Evolutionary conservation across 1,140 invertebrate genomes (phyloP), one percentile per base, ranked within the genome.

Genomic region (Scaptomyza hsui): DNA sequence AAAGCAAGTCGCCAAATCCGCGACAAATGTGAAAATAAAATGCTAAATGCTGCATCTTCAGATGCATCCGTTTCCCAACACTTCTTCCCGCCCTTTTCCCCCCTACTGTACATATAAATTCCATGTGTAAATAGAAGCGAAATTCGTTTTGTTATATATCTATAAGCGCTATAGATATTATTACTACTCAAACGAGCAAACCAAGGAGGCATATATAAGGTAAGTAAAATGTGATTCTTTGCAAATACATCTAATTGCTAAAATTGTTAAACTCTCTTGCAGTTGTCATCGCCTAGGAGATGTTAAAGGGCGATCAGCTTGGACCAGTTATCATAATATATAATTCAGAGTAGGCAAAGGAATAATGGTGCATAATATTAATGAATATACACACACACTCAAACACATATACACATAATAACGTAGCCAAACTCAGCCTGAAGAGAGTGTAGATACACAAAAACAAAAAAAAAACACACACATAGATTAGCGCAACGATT

Each of bases 261-360:
- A 29, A 29, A 24, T 41, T 2, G 18, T 7, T 35, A 9, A 32
- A 15, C 1, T 39, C 37, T 6, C n/a, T 55, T 47, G 2, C 55
- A 86, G 81, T 60, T 75, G 59, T 57, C 52, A 62, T 64, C 57
- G 75, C 45, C 26, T 39, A 61, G 70, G 45, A 51, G 53, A 32
- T 16, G 29, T 49, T 48, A 52, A 21, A 71, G 62, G 39, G 48
- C 65, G 49, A 64, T 24, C 62, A 53, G 77, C 82, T 86, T 88
- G 81, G 82, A 86, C 82, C 81, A 86, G 82, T 86, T 86, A 85
- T 85, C 82, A 86, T 80, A 78, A 57, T 57, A 70, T 48, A 56
- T 57, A 44, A 64, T 44, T 44, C 57, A 35, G 26, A 81, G 78
- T 86, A 86, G 82, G 74, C 74, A 88, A 86, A 86, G 62, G 79